Base-by-base conservation (phyloP, 1,140 invertebrate species). In the Tetranychus urticae region DNA sequence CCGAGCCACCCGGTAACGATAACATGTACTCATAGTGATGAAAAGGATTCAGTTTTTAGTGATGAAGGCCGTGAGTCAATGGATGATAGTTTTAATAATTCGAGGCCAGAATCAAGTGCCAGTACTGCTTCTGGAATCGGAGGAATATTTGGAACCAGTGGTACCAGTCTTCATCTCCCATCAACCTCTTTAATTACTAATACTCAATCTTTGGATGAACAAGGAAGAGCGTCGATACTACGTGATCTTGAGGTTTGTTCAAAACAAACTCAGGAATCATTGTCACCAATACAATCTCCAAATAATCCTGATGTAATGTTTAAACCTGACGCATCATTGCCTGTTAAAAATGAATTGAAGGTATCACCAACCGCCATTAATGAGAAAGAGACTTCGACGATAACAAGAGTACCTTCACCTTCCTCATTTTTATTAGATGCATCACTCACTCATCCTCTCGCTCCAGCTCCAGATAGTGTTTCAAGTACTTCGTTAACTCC, bases 121-220 rank as follows among this genome's bases (percentile, higher is more conserved):
- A 33, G 33, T 34, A 37, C 23, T 33, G 35, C 10, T 1, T 34
- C 35, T 8, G 55, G 33, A 34, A 34, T 12, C 10, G 35, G 13
- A 33, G 7, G 33, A 33, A 33, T 23, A 6, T 37, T 14, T 34
- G 33, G 8, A 34, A 47, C 36, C 10, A 6, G 31, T 23, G n/a
- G 2, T 6, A 47, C 13, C 13, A 14, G 34, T 23, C 35, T 47
- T n/a, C 56, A 37, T 48, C 33, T 63, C 36, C 56, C 61, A 56
- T 54, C 61, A 34, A 60, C 63, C 39, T 64, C 67, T 4, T 62
- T 67, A 10, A 67, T 67, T 37, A 56, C 66, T 8, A 65, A 67
- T 36, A 67, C 67, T 6, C 67, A 67, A 63, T 67, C 66, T 65
- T 37, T 67, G 14, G 67, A 67, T 59, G 56, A 61, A 7, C 46